These are phyloP conservation scores for Synodontis membranacea DNA, from an alignment of 2,113 vertebrate species.

Conservation along the genomic window DNA sequence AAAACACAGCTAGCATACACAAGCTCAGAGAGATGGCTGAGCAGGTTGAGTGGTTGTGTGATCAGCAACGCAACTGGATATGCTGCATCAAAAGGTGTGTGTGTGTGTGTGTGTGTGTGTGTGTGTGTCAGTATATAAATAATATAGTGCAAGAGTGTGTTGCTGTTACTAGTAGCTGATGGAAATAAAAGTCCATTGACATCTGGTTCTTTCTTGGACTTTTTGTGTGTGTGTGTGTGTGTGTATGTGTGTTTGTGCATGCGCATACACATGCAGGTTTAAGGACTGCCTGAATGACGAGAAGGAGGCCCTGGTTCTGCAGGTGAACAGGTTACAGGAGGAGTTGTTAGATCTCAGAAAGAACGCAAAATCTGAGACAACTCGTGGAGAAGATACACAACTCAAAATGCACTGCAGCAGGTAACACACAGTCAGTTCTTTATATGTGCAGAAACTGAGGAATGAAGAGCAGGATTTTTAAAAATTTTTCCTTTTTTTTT, in stretches of 20 bases:
- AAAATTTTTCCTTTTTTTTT: too few species aligned
- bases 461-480: not conserved
- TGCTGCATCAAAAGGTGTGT: conserved; percentile 68
- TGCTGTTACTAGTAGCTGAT: not conserved
- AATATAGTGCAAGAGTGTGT: not conserved
- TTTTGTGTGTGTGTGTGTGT: not conserved
- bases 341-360: conserved; percentile 53
- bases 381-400: conserved; percentile 23
- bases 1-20: conserved; percentile 64
- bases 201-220: not conserved
- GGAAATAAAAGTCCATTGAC: not conserved
- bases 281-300: conserved; percentile 70
- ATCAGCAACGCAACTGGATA: conserved; percentile 74
- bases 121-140: not conserved
- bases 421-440: not conserved
- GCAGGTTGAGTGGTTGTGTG: conserved; percentile 74
- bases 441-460: not conserved
- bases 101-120: not conserved
- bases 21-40: conserved; percentile 70
- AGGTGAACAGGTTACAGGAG: conserved; percentile 64
- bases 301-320: conserved; percentile 63
- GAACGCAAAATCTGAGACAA: not conserved
- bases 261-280: too few species aligned
- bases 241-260: conserved; percentile 23
- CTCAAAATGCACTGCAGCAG: conserved; percentile 2